Evolutionary conservation across 2,113 vertebrate species (phyloP), one percentile per base, ranked within the genome.

Genomic region (Pelecanus crispus): DNA sequence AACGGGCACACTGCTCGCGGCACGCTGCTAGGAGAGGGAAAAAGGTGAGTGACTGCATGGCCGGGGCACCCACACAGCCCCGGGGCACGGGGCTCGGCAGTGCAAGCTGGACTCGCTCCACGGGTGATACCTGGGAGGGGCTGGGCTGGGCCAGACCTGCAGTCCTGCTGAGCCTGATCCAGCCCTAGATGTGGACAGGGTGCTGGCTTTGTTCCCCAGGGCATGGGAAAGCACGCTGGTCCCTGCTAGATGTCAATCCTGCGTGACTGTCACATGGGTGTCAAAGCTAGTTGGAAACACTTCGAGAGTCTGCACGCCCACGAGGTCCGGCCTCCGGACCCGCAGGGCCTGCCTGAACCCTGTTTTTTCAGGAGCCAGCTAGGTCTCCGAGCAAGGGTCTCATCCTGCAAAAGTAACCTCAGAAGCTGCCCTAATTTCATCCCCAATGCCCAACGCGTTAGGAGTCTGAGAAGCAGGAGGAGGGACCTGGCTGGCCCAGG

Each of bases 51-150:
- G 52, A 36, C 40, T 73, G 89, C 40, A 20, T 0, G 34, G 67
- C 49, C 72, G 45, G 34, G 65, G 32, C 42, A 80, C 36, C 62
- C 56, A 50, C 65, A 40, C 20, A 71, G 79, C 56, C 44, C 62
- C 0, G 0, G 17, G 9, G 32, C 18, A 6, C 6, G 0, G 2
- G 84, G 79, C 55, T 92, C 1, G 0, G 72, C 63, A 29, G 11
- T 5, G 21, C 75, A 66, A 85, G 56, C 44, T 77, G 62, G 28
- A 94, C 91, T 90, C 4, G 49, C 38, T 73, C 26, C 63, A 58
- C 4, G 7, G 66, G 59, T 89, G 0, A 31, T 42, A 74, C 81
- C 40, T 15, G 29, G 58, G 81, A 11, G 0, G 0, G 65, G 42
- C n/a, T 52, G 32, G 40, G 78, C 42, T 47, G 38, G 13, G 42